Evolutionary conservation across 2,888 invertebrate genomes (phyloP).

Genomic region (Chelonus formosanus): DNA sequence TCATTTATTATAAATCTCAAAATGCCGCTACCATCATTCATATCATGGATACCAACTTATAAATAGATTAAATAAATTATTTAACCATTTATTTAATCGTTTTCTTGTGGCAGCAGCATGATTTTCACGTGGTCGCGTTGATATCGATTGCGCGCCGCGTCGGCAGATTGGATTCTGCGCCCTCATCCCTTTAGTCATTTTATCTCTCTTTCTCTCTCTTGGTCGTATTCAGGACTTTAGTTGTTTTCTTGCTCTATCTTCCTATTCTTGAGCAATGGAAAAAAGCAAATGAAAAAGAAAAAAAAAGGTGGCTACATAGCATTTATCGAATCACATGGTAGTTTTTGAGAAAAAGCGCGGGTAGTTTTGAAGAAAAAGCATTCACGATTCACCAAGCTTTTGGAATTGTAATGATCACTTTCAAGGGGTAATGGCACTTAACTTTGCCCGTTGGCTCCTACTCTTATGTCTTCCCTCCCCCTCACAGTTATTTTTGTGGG

Average conservation of each 20-base stretch:
- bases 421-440: constrained; percentile 29
- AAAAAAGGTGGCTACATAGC: constrained; percentile 34
- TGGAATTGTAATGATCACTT: constrained; percentile 31
- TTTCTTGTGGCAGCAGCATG: constrained; percentile 42
- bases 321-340: constrained; percentile 46
- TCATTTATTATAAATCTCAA: constrained; percentile 4
- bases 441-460: constrained; percentile 21
- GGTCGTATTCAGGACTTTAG: neutral
- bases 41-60: no score
- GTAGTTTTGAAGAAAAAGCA: constrained; percentile 29
- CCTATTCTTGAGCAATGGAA: neutral
- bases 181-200: constrained; percentile 35
- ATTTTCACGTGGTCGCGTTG: constrained; percentile 57
- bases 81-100: constrained; percentile 10
- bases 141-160: constrained; percentile 51
- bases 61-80: neutral
- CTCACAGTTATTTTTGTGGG: constrained; percentile 10
- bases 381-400: constrained; percentile 24
- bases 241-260: constrained; percentile 6
- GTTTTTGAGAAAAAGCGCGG: constrained; percentile 36
- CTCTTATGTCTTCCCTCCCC: constrained; percentile 11
- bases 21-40: no score
- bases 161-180: constrained; percentile 56
- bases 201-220: constrained; percentile 18
- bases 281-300: constrained; percentile 16